phyloP scores from a whole-genome alignment of 2,113 vertebrate species.

The Apteryx owenii region DNA sequence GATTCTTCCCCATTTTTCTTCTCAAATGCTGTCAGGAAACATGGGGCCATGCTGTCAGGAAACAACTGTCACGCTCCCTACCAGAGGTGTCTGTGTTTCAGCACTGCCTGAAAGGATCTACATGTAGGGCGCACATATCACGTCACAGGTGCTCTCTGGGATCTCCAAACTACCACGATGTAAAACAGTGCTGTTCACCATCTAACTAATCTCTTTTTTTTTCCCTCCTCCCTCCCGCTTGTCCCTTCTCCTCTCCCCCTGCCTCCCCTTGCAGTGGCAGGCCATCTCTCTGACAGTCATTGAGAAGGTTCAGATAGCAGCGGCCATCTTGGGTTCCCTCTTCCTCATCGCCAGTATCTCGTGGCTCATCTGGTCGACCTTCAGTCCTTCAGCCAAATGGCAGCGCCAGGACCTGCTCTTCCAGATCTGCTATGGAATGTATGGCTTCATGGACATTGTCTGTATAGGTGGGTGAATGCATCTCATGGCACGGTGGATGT shows the following conservation, averaged over 20 bases:
- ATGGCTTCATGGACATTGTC: conserved; percentile 99
- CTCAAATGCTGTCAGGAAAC: not conserved
- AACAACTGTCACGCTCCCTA: not conserved
- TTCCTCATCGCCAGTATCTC: conserved; percentile 99
- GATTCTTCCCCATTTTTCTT: not conserved
- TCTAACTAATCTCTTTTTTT: conserved; percentile 14
- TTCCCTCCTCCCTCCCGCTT: not conserved
- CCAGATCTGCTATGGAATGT: conserved; percentile 99
- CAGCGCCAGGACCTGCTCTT: conserved; percentile 99
- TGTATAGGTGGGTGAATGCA: conserved; percentile 89
- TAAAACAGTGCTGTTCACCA: not conserved
- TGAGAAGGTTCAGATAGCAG: conserved; percentile 98
- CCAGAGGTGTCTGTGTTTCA: not conserved
- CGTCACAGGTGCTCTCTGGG: not conserved
- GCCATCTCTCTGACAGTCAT: conserved; percentile 98
- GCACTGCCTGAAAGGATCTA: not conserved
- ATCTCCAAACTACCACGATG: not conserved
- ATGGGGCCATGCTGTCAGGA: not conserved
- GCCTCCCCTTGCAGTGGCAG: conserved; percentile 88
- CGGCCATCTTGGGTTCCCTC: conserved; percentile 95
- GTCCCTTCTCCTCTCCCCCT: not conserved
- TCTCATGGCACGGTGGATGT: not conserved
- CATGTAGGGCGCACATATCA: not conserved
- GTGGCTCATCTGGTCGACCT: conserved; percentile 98
- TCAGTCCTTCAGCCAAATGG: conserved; percentile 98